phyloP scores from a whole-genome alignment of 1,140 invertebrate species.

The Diplogasteroides magnus region DNA sequence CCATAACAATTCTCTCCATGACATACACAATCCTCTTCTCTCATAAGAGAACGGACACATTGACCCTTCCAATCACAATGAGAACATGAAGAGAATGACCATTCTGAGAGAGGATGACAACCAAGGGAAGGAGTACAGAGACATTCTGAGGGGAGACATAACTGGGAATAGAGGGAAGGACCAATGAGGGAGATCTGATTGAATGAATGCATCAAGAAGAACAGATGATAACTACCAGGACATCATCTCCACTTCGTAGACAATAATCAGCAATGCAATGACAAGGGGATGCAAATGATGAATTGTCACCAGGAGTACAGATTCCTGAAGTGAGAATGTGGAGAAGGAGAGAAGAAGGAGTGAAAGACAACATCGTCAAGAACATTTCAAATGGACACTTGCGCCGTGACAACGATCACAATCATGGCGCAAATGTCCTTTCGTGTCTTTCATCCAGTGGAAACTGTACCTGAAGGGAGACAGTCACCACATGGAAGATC shows the following conservation, averaged over 20 bases:
- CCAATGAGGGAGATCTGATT: too few species aligned
- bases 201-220: too few species aligned
- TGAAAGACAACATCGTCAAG: too few species aligned
- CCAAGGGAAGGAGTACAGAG: not conserved
- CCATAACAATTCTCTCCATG: not conserved
- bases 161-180: not conserved
- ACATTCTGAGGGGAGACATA: not conserved
- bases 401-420: too few species aligned
- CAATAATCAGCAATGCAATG: not conserved
- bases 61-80: conserved; percentile 28
- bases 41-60: conserved; percentile 6
- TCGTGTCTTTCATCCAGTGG: too few species aligned
- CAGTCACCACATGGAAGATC: not conserved
- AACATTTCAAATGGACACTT: too few species aligned
- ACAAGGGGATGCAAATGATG: not conserved
- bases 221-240: too few species aligned
- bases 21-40: not conserved
- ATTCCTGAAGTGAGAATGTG: not conserved
- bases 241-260: not conserved
- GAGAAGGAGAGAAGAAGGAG: not conserved
- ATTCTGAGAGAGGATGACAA: not conserved
- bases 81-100: conserved; percentile 8
- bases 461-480: not conserved
- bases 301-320: not conserved
- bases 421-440: too few species aligned